These are phyloP conservation scores for Stenchaetothrips biformis DNA, from an alignment of 2,888 invertebrate genomes.

Conservation along the genomic window DNA sequence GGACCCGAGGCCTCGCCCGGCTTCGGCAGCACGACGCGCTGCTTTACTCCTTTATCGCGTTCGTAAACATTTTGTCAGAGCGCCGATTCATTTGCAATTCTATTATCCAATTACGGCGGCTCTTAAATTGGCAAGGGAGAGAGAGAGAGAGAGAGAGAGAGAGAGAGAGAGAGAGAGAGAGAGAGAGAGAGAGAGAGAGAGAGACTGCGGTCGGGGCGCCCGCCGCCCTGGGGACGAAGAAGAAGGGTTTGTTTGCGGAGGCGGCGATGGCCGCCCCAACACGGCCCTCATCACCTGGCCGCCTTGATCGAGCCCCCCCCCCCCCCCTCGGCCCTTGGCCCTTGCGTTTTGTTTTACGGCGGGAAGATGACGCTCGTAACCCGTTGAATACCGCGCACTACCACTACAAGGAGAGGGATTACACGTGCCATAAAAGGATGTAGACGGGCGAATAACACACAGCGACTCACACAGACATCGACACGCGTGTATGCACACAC, in stretches of 20 bases:
- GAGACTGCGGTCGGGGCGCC: conserved; percentile 32
- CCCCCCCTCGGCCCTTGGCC: neutral
- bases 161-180: conserved; percentile 33
- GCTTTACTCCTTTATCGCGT: conserved; percentile 4
- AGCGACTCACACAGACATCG: too few species aligned
- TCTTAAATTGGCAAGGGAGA: conserved; percentile 32
- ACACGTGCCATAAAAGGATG: neutral
- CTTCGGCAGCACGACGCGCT: conserved; percentile 32
- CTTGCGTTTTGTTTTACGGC: neutral
- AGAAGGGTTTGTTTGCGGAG: too few species aligned
- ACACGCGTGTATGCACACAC: too few species aligned
- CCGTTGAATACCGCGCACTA: neutral
- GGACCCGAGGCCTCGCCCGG: conserved; percentile 34
- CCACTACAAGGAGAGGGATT: neutral
- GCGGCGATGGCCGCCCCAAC: neutral
- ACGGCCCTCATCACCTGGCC: neutral
- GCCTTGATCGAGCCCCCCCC: neutral
- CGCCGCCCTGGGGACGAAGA: conserved; percentile 29
- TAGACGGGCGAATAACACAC: neutral
- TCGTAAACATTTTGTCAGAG: conserved; percentile 25
- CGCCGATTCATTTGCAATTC: conserved; percentile 22
- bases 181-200: conserved; percentile 33
- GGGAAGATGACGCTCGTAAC: conserved; percentile 1
- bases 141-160: conserved; percentile 33
- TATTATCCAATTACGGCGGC: conserved; percentile 21